Evolutionary conservation across 1,140 invertebrate species (phyloP).

Genomic region (Hylyphantes graminicola): DNA sequence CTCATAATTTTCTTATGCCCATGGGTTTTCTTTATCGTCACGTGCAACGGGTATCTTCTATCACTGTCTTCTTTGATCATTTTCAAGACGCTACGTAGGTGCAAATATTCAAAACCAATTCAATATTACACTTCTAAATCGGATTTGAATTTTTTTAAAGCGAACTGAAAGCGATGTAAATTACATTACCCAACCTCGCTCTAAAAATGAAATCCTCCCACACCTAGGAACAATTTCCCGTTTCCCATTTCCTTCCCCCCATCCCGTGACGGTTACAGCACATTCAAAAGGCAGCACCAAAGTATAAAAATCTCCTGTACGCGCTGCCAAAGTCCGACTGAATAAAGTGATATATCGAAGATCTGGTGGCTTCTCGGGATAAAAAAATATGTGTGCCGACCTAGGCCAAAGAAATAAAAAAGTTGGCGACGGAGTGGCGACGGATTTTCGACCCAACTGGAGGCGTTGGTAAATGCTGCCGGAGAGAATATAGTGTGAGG

Average conservation of each 20-base stretch:
- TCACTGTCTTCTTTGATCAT: too few species aligned
- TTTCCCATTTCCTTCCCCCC: slow-evolving; percentile 11
- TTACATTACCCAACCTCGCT: too few species aligned
- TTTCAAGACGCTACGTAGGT: too few species aligned
- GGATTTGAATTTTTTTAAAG: too few species aligned
- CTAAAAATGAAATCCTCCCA: neutral
- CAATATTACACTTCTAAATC: too few species aligned
- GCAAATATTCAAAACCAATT: too few species aligned
- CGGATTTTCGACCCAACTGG: slow-evolving; percentile 45
- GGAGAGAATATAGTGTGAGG: neutral
- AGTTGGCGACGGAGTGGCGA: slow-evolving; percentile 42
- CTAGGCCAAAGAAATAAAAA: slow-evolving; percentile 17
- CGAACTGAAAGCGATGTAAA: too few species aligned
- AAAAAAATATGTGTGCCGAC: slow-evolving; percentile 32
- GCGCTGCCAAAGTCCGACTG: slow-evolving; percentile 50
- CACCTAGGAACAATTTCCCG: slow-evolving; percentile 23
- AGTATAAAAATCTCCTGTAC: slow-evolving; percentile 48
- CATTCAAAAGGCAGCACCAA: slow-evolving; percentile 16
- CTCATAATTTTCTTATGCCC: too few species aligned
- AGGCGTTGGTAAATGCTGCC: slow-evolving; percentile 46
- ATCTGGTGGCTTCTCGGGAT: slow-evolving; percentile 28
- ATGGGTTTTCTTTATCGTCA: too few species aligned
- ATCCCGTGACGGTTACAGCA: slow-evolving; percentile 24
- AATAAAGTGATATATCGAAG: slow-evolving; percentile 53
- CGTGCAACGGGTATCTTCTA: too few species aligned